These are phyloP conservation scores for Trachelus stipa DNA, from an alignment of 2,888 invertebrate genomes.

Conservation along the genomic window DNA sequence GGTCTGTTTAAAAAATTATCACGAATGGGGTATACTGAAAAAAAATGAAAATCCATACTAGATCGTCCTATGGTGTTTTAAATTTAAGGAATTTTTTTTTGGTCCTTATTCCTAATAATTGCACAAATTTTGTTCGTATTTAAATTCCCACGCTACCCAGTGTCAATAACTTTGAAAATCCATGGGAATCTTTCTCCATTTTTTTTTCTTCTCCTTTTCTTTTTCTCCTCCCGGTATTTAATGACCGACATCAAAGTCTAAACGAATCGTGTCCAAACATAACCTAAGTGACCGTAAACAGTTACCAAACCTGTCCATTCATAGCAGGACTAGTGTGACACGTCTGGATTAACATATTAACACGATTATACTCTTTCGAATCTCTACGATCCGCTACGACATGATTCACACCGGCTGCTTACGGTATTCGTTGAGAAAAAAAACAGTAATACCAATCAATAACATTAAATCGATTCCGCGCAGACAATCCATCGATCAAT, in stretches of 20 bases:
- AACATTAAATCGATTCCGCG: background rate
- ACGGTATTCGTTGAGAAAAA: background rate
- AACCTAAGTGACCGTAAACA: conserved; percentile 1
- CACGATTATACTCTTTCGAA: background rate
- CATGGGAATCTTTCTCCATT: background rate
- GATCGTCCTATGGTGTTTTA: too few relatives aligned
- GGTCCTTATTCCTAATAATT: background rate
- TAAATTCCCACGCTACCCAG: background rate
- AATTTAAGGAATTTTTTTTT: too few relatives aligned
- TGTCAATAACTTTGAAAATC: background rate
- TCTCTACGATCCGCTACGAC: background rate
- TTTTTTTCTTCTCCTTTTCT: background rate
- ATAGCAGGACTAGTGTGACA: background rate
- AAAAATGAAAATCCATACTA: background rate
- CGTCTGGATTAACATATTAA: conserved; percentile 3
- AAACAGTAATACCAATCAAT: conserved; percentile 1
- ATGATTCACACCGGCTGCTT: conserved; percentile 3
- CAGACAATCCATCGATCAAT: background rate
- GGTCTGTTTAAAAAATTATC: background rate
- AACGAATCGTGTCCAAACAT: background rate
- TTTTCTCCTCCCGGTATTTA: background rate
- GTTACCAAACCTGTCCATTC: conserved; percentile 7
- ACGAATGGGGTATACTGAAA: background rate
- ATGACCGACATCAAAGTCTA: background rate
- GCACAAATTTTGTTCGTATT: background rate